Evolutionary conservation across 2,888 invertebrate species (phyloP).

Genomic region (Polymixis lichenea): DNA sequence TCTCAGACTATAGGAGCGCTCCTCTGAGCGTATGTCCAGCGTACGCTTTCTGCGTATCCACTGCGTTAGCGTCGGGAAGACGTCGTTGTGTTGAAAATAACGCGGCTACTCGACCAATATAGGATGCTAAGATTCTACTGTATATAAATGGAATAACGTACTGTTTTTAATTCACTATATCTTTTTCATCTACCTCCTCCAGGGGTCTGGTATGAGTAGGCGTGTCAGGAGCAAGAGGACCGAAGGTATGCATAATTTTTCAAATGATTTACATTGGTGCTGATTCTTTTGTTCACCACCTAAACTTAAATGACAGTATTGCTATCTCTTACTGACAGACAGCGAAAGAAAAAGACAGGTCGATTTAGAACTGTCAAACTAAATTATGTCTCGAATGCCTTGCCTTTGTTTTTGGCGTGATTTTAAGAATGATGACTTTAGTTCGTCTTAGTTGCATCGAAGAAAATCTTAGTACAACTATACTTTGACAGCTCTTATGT

Average conservation of each 20-base stretch:
- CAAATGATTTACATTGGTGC: not conserved
- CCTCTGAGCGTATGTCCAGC: not conserved
- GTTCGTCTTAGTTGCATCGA: too few relatives aligned
- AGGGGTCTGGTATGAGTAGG: slow-evolving; percentile 87
- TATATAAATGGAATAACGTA: not conserved
- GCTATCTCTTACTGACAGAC: too few relatives aligned
- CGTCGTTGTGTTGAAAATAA: not conserved
- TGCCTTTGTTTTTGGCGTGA: too few relatives aligned
- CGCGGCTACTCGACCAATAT: not conserved
- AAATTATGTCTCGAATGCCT: too few relatives aligned
- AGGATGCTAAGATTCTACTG: not conserved
- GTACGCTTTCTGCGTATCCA: not conserved
- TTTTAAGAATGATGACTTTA: too few relatives aligned
- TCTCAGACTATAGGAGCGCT: not conserved
- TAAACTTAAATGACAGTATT: too few relatives aligned
- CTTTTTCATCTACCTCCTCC: slow-evolving; percentile 65
- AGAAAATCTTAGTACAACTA: too few relatives aligned
- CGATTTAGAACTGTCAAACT: too few relatives aligned
- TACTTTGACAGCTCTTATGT: too few relatives aligned
- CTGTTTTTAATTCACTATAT: slow-evolving; percentile 5
- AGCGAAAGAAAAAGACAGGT: too few relatives aligned
- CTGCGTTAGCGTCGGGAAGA: not conserved
- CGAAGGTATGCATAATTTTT: slow-evolving; percentile 78
- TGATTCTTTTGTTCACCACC: too few relatives aligned
- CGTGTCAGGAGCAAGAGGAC: slow-evolving; percentile 83